phyloP scores from a whole-genome alignment of 2,113 vertebrate genomes.

The Rostratula benghalensis region DNA sequence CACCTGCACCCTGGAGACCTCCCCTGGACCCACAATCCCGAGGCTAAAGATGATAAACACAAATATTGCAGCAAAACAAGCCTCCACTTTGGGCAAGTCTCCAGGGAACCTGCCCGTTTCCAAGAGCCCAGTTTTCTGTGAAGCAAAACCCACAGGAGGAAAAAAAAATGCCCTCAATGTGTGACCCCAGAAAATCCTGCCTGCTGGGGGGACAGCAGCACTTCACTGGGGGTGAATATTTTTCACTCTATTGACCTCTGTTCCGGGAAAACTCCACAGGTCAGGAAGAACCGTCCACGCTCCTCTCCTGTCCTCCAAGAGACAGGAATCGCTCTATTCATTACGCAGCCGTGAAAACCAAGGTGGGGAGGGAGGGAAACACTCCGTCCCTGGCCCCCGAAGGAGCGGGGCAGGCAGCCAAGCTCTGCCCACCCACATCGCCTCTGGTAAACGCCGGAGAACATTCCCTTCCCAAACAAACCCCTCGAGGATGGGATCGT shows the following conservation, averaged over 20 bases:
- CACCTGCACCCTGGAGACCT: not conserved
- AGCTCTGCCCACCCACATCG: not conserved
- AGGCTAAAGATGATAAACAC: not conserved
- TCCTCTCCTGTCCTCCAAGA: not conserved
- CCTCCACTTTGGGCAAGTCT: not conserved
- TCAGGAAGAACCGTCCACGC: not conserved
- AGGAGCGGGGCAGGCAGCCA: not conserved
- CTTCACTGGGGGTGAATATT: not conserved
- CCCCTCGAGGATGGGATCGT: fast-evolving
- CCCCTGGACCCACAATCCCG: too few relatives aligned
- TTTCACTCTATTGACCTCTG: not conserved
- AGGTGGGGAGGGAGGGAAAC: not conserved
- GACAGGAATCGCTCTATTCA: fast-evolving
- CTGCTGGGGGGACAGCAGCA: not conserved
- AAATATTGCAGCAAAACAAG: not conserved
- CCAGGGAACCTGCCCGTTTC: not conserved
- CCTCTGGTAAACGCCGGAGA: not conserved
- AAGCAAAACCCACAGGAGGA: not conserved
- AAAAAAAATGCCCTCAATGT: not conserved
- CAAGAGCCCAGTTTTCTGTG: not conserved
- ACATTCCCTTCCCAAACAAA: conserved; percentile 10
- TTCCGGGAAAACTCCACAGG: not conserved
- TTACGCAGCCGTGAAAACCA: not conserved
- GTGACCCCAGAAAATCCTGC: not conserved
- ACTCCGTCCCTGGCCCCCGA: not conserved